A percentile compares a stretch with the other conserved stretches of the same genome.
These are phyloP conservation scores for Empis livida DNA, from an alignment of 2,888 invertebrate genomes.

Conservation along the genomic window DNA sequence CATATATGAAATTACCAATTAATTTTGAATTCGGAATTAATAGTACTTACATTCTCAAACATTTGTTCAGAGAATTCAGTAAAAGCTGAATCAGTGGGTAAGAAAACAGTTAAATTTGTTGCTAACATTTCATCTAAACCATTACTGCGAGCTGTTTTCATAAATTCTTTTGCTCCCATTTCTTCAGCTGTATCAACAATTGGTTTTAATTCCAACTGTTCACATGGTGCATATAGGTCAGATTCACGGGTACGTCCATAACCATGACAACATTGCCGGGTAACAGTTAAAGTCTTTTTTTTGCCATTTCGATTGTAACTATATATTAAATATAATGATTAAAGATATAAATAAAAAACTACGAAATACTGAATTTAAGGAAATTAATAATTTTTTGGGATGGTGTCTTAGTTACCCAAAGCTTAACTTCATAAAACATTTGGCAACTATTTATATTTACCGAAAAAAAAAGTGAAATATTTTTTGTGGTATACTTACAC, in stretches of 20 bases:
- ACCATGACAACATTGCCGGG: constrained; percentile 57
- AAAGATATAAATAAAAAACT: no score
- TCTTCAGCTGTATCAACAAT: constrained; percentile 43
- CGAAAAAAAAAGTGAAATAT: no score
- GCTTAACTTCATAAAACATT: no score
- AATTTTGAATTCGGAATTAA: background rate
- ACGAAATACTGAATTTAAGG: no score
- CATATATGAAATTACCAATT: background rate
- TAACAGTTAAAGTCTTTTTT: constrained; percentile 46
- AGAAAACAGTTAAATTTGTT: constrained; percentile 48
- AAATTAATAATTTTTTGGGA: no score
- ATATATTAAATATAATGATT: constrained; percentile 11
- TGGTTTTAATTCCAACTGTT: constrained; percentile 43
- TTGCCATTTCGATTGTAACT: constrained; percentile 45
- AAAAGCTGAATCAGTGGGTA: constrained; percentile 49
- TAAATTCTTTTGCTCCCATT: constrained; percentile 45
- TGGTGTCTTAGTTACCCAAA: no score
- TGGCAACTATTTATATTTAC: no score
- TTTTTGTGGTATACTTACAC: constrained; percentile 30
- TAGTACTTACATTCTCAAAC: constrained; percentile 39
- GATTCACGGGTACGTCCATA: constrained; percentile 38
- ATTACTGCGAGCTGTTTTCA: constrained; percentile 39
- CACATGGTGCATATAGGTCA: constrained; percentile 37
- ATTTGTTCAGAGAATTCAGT: constrained; percentile 41
- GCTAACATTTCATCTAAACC: constrained; percentile 38